Percentiles rank a stretch among this genome's conserved stretches.
Conservation (phyloP, 2,113 vertebrate species). For the Canis aureus region DNA sequence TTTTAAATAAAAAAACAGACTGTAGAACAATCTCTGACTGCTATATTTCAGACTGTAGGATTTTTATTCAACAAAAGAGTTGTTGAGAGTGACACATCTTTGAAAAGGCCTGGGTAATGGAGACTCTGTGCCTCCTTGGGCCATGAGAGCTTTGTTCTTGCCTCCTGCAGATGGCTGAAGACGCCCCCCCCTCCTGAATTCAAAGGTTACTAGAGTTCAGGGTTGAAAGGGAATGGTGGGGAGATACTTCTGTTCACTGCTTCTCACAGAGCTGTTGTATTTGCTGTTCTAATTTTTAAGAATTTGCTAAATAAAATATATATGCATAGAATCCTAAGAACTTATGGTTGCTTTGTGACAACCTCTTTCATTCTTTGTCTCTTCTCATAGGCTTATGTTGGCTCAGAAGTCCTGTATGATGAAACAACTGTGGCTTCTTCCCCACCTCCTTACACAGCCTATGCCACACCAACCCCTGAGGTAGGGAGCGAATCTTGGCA, state of each 20-base stretch:
- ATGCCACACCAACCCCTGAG: conserved; percentile 88
- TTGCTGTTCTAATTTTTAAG: neutral
- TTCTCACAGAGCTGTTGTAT: neutral
- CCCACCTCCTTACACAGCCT: conserved; percentile 88
- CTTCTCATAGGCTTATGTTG: conserved; percentile 83
- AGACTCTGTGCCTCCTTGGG: too few species aligned
- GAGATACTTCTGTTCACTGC: neutral
- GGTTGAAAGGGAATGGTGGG: neutral
- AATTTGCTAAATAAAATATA: neutral
- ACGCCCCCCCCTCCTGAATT: neutral
- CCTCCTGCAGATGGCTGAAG: neutral
- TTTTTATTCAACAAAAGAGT: neutral
- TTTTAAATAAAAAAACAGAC: neutral
- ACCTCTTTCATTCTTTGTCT: neutral
- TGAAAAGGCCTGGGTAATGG: neutral
- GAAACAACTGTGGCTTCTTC: conserved; percentile 86
- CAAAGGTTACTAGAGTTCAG: neutral
- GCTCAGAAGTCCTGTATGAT: conserved; percentile 87
- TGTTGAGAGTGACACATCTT: neutral
- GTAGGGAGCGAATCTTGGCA: conserved; percentile 69
- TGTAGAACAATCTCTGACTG: neutral
- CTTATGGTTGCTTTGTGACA: neutral
- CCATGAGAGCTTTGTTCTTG: neutral
- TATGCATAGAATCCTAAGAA: neutral
- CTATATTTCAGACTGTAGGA: neutral